Evolutionary conservation across 1,140 invertebrate species (phyloP).

Genomic region (Papilio xuthus): DNA sequence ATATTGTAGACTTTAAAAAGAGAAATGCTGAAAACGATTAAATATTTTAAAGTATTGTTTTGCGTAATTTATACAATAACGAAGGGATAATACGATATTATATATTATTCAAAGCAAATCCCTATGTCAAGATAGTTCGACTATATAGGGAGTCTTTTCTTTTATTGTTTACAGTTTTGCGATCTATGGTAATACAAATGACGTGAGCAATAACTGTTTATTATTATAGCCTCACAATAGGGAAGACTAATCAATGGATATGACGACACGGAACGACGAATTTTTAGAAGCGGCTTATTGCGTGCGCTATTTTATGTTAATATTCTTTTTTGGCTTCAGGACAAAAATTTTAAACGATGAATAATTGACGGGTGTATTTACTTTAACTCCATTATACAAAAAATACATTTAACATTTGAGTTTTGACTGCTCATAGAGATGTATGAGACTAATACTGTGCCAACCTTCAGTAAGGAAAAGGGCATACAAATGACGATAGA

Average conservation of each 20-base stretch:
- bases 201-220: not conserved
- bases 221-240: not conserved
- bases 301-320: not conserved
- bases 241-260: not conserved
- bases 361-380: no score
- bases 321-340: not conserved
- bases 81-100: not conserved
- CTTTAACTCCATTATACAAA: no score
- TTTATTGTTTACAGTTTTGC: constrained; percentile 7
- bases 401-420: no score
- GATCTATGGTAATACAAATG: not conserved
- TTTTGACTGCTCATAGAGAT: no score
- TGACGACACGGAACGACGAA: not conserved
- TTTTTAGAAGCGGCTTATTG: not conserved
- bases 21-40: not conserved
- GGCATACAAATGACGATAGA: no score
- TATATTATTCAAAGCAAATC: not conserved
- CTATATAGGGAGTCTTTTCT: not conserved
- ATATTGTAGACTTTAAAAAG: not conserved
- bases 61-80: not conserved
- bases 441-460: no score
- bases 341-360: no score
- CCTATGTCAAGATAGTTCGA: not conserved
- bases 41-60: not conserved
- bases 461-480: no score